Percentiles rank a stretch among this genome's conserved stretches.
These are phyloP conservation scores for Lagodon rhomboides DNA, from an alignment of 2,797 vertebrate genomes.

Conservation along the genomic window DNA sequence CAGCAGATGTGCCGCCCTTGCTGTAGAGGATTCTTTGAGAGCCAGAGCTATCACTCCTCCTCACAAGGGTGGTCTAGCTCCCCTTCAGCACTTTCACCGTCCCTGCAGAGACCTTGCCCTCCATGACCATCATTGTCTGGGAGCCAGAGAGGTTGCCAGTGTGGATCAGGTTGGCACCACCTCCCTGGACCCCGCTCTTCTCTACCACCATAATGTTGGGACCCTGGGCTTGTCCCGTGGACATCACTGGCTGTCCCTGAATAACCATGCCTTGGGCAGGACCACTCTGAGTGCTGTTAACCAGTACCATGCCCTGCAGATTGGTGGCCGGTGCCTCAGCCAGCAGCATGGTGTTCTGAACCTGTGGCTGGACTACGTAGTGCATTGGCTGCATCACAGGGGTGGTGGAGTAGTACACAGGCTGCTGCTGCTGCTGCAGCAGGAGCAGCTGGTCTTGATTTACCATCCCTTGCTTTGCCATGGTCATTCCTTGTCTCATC, in stretches of 20 bases:
- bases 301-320: slow-evolving; percentile 79
- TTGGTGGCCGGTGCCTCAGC: slow-evolving; percentile 83
- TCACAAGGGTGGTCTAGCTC: slow-evolving; percentile 36
- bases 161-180: too few relatives aligned
- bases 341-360: slow-evolving; percentile 88
- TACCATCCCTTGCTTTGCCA: slow-evolving; percentile 24
- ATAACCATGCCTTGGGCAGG: slow-evolving; percentile 64
- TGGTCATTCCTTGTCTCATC: slow-evolving; percentile 29
- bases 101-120: slow-evolving; percentile 57
- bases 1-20: slow-evolving; percentile 26
- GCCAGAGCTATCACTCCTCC: slow-evolving; percentile 28
- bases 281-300: slow-evolving; percentile 60
- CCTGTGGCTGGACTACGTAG: slow-evolving; percentile 84
- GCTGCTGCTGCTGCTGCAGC: slow-evolving; percentile 79
- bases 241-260: slow-evolving; percentile 70
- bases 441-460: slow-evolving; percentile 70
- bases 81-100: slow-evolving; percentile 61
- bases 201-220: slow-evolving; percentile 76
- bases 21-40: slow-evolving; percentile 41
- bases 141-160: slow-evolving; percentile 55
- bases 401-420: slow-evolving; percentile 82
- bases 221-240: slow-evolving; percentile 41
- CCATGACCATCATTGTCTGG: slow-evolving; percentile 68
- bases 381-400: slow-evolving; percentile 75
- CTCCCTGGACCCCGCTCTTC: slow-evolving; percentile 11